These are phyloP conservation scores for Cichladusa arquata DNA, from an alignment of 2,113 vertebrate species.

Conservation along the genomic window DNA sequence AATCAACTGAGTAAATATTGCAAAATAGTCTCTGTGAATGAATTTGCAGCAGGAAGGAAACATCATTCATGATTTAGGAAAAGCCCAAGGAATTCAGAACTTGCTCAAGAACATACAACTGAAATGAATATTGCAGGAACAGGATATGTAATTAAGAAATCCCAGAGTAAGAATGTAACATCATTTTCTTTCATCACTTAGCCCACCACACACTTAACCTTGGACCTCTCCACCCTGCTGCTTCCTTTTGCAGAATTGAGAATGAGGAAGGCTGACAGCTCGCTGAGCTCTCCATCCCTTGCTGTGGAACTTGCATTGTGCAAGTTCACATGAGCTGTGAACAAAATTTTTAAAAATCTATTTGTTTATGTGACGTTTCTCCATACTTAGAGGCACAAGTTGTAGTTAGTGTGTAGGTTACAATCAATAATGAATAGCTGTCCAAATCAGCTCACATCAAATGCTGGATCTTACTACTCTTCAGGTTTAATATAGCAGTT, in stretches of 20 bases:
- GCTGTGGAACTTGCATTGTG: not conserved
- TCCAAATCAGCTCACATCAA: not conserved
- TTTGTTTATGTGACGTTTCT: not conserved
- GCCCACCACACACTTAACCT: constrained; percentile 3
- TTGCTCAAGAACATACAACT: not conserved
- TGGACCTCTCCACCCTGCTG: not conserved
- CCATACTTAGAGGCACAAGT: not conserved
- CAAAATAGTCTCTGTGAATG: not conserved
- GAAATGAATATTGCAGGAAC: not conserved
- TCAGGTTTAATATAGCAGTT: not conserved
- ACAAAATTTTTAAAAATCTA: accelerated
- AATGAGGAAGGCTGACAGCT: not conserved
- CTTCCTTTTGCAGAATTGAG: not conserved
- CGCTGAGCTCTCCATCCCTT: not conserved
- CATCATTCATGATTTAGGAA: not conserved
- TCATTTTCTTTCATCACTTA: not conserved
- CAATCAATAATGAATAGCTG: not conserved
- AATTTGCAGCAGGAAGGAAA: not conserved
- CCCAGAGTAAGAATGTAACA: not conserved
- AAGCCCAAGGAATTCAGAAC: not conserved
- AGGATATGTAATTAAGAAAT: not conserved
- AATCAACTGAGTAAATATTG: not conserved
- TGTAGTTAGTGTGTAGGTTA: not conserved
- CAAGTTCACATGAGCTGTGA: not conserved
- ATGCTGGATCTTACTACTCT: not conserved